These are phyloP conservation scores for Teleiodes luculella DNA, from an alignment of 2,888 invertebrate genomes.

Conservation along the genomic window DNA sequence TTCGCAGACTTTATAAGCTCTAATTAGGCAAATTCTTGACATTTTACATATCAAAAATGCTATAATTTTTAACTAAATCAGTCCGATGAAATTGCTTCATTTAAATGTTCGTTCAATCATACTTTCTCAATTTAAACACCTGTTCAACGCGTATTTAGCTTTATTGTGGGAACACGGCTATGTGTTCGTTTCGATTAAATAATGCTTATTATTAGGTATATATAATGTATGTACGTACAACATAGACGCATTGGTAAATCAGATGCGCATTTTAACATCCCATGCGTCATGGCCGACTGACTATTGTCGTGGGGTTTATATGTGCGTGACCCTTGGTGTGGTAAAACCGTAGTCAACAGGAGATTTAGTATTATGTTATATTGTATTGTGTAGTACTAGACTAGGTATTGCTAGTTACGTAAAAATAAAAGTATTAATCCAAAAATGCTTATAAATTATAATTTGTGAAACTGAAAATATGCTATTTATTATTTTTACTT, in stretches of 20 bases:
- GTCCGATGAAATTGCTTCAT: background rate
- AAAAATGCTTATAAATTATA: too few relatives aligned
- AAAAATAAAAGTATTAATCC: too few relatives aligned
- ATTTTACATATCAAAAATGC: background rate
- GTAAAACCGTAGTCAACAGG: slow-evolving; percentile 4
- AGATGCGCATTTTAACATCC: slow-evolving; percentile 12
- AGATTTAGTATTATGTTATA: background rate
- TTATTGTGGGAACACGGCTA: too few relatives aligned
- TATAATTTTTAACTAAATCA: background rate
- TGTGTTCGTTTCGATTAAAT: background rate
- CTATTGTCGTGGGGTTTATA: background rate
- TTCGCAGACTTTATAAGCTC: background rate
- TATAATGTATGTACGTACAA: background rate
- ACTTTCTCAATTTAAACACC: too few relatives aligned
- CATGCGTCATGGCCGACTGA: slow-evolving; percentile 8
- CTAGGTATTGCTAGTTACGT: background rate
- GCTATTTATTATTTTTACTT: too few relatives aligned
- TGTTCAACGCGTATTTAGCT: too few relatives aligned
- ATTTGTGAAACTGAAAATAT: too few relatives aligned
- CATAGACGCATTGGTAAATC: slow-evolving; percentile 7
- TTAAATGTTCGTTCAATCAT: too few relatives aligned
- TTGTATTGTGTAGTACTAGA: too few relatives aligned
- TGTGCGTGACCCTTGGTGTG: background rate
- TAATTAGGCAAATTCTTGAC: background rate
- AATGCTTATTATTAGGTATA: background rate